Evolutionary conservation across 2,888 invertebrate species (phyloP), one percentile per base, ranked within the genome.

Genomic region (Orthosia cruda): DNA sequence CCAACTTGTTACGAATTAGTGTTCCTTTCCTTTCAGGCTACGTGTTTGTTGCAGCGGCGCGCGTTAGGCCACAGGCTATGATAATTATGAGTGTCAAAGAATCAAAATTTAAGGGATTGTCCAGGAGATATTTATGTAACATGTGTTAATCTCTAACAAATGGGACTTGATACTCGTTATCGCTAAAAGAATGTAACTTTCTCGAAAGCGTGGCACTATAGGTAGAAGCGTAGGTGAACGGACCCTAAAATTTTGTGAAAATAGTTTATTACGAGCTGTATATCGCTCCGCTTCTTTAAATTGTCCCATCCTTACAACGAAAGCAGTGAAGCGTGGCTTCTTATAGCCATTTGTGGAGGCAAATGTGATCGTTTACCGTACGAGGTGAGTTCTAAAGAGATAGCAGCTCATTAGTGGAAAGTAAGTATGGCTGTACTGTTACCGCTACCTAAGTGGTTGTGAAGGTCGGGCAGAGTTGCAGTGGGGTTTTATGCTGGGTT

Each of bases 1-100:
- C 66, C 71, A 64, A 64, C 83, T 82, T 80, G 71, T 80, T 62
- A 82, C 75, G 80, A 82, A 80, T 82, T 82, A 75, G 71, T 75
- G 20, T 63, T 32, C 65, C 45, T 62, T 80, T 16, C 45, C 1
- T 57, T 71, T 69, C 7, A 55, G 54, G 32, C 47, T 61, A n/a
- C 18, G 4, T 59, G 47, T 18, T 4, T 20, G 13, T 26, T 26
- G 12, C 13, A 71, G 49, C 18, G 13, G 12, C n/a, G 23, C 13
- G 32, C 32, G 32, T 32, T 5, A 32, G 32, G 32, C 32, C 7
- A 32, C 7, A 32, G 7, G 32, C 7, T 32, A 32, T 32, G 32
- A 32, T 32, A 32, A 32, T 7, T 7, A 32, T 32, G 5, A 0
- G 32, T 32, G 32, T 32, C 7, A 32, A 32, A 32, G 0, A 32